phyloP scores from a whole-genome alignment of 2,113 vertebrate genomes.

The Caranx ignobilis region DNA sequence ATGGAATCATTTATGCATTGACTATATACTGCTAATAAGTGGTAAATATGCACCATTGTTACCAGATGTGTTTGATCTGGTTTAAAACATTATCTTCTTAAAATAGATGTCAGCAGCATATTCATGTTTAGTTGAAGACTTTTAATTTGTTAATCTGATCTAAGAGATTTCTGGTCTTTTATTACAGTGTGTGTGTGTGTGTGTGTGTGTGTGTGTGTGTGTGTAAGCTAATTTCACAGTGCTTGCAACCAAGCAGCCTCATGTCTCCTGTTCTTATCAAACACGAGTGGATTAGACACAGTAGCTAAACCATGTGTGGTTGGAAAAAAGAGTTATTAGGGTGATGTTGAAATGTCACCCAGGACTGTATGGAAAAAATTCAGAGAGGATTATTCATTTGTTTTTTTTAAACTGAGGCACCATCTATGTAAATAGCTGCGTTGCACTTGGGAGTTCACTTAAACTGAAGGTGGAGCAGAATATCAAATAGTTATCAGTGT shows the following conservation, averaged over 20 bases:
- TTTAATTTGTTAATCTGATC: neutral
- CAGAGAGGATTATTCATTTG: constrained; percentile 7
- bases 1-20: neutral
- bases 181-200: neutral
- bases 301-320: no score
- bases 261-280: neutral
- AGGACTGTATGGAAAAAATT: no score
- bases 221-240: constrained; percentile 1
- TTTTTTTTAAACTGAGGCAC: constrained; percentile 1
- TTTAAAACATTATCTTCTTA: neutral
- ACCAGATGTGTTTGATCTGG: neutral
- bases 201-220: neutral
- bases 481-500: neutral
- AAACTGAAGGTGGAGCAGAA: neutral
- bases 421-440: constrained; percentile 1
- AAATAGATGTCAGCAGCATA: neutral
- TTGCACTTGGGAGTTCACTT: neutral
- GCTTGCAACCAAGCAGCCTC: neutral
- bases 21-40: neutral
- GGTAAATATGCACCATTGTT: neutral
- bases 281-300: neutral
- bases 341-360: neutral
- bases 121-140: neutral
- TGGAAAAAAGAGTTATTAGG: neutral
- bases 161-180: neutral